Percentiles rank a stretch among this genome's conserved stretches.
These are phyloP conservation scores for Trachops cirrhosus DNA, from an alignment of 2,797 vertebrate genomes.

Conservation along the genomic window DNA sequence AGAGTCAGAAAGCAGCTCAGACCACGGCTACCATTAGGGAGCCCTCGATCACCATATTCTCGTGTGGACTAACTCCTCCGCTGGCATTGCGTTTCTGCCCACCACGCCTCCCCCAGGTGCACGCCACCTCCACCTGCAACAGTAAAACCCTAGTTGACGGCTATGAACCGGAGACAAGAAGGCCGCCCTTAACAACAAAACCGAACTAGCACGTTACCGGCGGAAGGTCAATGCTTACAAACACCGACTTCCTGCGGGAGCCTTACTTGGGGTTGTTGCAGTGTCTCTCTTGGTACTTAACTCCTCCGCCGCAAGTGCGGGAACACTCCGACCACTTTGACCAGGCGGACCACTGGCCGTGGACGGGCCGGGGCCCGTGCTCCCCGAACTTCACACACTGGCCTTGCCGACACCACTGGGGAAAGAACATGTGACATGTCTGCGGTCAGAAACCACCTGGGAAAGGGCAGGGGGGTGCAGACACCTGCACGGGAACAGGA, in stretches of 20 bases:
- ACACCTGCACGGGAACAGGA: accelerated
- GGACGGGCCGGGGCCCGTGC: slow-evolving; percentile 89
- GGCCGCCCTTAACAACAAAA: neutral
- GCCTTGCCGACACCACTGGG: slow-evolving; percentile 96
- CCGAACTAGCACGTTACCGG: neutral
- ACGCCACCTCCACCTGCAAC: accelerated
- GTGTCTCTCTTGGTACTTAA: slow-evolving; percentile 91
- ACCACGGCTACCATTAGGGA: no score
- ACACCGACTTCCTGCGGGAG: accelerated
- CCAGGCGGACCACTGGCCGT: slow-evolving; percentile 97
- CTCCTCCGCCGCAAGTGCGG: slow-evolving; percentile 93
- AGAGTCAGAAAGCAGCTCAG: neutral
- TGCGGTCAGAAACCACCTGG: slow-evolving; percentile 38
- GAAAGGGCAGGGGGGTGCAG: neutral
- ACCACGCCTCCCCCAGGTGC: accelerated
- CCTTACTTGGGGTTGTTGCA: slow-evolving; percentile 96
- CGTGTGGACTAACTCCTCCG: neutral
- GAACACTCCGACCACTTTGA: slow-evolving; percentile 94
- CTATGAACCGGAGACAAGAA: neutral
- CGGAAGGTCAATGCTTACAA: neutral
- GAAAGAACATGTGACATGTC: slow-evolving; percentile 53
- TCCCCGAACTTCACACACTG: slow-evolving; percentile 95
- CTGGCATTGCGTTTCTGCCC: neutral
- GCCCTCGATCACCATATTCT: neutral
- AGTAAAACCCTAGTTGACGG: neutral